Base-by-base conservation (phyloP, 2,888 invertebrate genomes). In the Hyposoter didymator region DNA sequence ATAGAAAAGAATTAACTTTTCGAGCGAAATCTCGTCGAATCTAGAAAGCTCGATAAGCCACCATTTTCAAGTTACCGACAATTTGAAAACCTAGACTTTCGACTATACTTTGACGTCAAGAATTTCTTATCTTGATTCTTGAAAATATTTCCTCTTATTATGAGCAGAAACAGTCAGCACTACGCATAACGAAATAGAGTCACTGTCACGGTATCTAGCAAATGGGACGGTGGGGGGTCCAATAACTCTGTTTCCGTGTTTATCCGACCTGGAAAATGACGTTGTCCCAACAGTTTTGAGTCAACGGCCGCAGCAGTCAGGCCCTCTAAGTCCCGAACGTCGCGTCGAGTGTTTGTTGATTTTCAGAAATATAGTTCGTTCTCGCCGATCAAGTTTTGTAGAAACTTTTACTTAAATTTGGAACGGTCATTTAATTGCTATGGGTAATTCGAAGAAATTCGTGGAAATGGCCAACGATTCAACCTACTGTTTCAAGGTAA, bases 401-500 rank as follows among this genome's bases (percentile, higher is more conserved):
- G 69, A 22, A 45, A 45, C 4, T 69, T 47, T 69, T 43, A 12
- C 10, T n/a, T 6, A n/a, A 19, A 1, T 7, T 2, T 7, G 1
- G 10, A 2, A 22, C 19, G 3, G 5, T 2, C 2, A 12, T 55
- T 55, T 55, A 22, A 28, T 55, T 12, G 4, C 12, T 0, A 10
- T 55, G 4, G 22, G 22, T 0, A 22, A 55, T 28, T 55, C 22
- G 4, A 4, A 35, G 39, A 35, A 76, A 66, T 12, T 17, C 8
- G 8, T 39, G 32, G 78, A 39, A 70, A 85, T 85, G 84, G 43
- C 82, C 12, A 45, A n/a, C n/a, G 74, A 85, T 32, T 82, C 84
- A 45, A 82, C 52, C 8, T 82, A 85, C 47, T 76, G 82, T 49
- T 85, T 64, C 39, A n/a, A 74, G 84, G 84, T 82, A 47, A 82